Conservation (phyloP, 2,888 invertebrate species). For the Geotrupes spiniger region DNA sequence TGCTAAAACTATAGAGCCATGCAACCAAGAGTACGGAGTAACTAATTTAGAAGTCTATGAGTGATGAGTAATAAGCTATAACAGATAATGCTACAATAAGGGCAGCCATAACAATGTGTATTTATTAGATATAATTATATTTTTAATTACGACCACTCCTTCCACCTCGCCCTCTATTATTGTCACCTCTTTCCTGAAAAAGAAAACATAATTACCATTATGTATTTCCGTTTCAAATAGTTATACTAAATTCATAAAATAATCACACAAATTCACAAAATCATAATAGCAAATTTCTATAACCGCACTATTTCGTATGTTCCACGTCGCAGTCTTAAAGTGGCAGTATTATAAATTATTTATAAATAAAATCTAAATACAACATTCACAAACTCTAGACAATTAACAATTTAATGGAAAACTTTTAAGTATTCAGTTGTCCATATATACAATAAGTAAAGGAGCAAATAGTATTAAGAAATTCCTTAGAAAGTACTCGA, state of each 20-base stretch:
- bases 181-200: constrained; percentile 29
- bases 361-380: too few relatives aligned
- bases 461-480: too few relatives aligned
- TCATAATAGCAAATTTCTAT: too few relatives aligned
- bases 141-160: constrained; percentile 29
- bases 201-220: constrained; percentile 2
- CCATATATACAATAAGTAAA: too few relatives aligned
- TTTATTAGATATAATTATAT: constrained; percentile 25
- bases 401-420: too few relatives aligned
- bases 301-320: too few relatives aligned
- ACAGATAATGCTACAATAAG: constrained; percentile 43
- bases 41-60: constrained; percentile 33
- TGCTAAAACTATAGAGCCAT: constrained; percentile 34
- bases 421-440: too few relatives aligned
- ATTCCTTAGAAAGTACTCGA: too few relatives aligned
- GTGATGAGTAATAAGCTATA: constrained; percentile 42
- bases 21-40: constrained; percentile 35
- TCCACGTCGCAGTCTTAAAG: too few relatives aligned
- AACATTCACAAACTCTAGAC: too few relatives aligned
- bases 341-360: too few relatives aligned
- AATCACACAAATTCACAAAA: constrained; percentile 5
- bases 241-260: not conserved
- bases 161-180: constrained; percentile 29
- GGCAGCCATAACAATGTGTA: constrained; percentile 42
- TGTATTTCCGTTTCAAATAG: too few relatives aligned